Base-by-base conservation (phyloP, 1,140 invertebrate genomes). In the Dufourea novaeangliae region DNA sequence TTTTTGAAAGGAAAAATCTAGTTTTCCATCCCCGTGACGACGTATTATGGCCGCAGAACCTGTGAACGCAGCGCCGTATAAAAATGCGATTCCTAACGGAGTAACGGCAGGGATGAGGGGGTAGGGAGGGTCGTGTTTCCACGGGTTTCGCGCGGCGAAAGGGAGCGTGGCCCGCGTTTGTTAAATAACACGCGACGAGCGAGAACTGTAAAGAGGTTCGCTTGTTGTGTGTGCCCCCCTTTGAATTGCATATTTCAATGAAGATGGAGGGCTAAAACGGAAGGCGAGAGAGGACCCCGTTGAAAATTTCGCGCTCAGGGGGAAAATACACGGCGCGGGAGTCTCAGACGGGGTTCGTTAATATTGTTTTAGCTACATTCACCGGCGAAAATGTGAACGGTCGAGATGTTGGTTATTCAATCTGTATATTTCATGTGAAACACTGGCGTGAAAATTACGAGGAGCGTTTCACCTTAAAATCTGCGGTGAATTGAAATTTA, bases 191-290 rank as follows among this genome's bases (percentile, higher is more conserved):
- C 10, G 62, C 27, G 14, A 25, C 27, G 14, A 1, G 27, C n/a
- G 22, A 59, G 25, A 22, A 50, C 17, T 17, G 22, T 70, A 41
- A 71, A 71, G 50, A 41, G 57, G 34, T 3, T 70, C 54, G 29
- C 61, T 56, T 70, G 32, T 59, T 44, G 27, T 32, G n/a, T n/a
- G n/a, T n/a, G n/a, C n/a, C 56, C 66, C 46, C 66, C 32, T 71
- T 77, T 63, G 57, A 70, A 59, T 61, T 50, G 22, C 44, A 25
- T 52, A 70, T 77, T 62, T 71, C 44, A 62, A 77, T 62, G 57
- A 41, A 62, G 32, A 52, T 1, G 44, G 25, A 29, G 22, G 39
- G 25, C 37, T 50, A 39, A 50, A 75, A 50, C 12, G 54, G 10
- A 0, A 0, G 8, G 11, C 2, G 27, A 32, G 22, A 67, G 34